Evolutionary conservation across 2,113 vertebrate genomes (phyloP).

Genomic region (Fulica atra): DNA sequence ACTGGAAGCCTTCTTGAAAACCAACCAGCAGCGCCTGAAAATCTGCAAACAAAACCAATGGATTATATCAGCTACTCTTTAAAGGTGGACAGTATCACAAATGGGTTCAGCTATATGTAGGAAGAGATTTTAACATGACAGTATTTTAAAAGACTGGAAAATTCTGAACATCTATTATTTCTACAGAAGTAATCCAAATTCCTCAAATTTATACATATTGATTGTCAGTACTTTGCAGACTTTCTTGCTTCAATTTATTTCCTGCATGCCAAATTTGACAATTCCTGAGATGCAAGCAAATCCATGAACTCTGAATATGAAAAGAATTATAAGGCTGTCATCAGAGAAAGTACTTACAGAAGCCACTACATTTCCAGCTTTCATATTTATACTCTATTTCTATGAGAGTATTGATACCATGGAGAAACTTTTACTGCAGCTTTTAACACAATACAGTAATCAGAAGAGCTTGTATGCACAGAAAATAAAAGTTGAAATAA

Average conservation of each 20-base stretch:
- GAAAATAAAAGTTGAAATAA: not conserved
- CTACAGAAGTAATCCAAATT: not conserved
- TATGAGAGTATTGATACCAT: not conserved
- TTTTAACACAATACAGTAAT: not conserved
- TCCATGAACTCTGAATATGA: not conserved
- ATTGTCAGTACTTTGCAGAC: not conserved
- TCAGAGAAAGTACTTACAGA: not conserved
- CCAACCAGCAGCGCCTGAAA: constrained; percentile 96
- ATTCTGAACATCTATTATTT: not conserved
- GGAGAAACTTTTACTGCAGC: not conserved
- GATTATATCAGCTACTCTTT: constrained; percentile 1
- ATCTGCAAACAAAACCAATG: constrained; percentile 83
- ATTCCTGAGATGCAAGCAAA: not conserved
- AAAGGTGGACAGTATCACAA: not conserved
- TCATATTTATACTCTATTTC: not conserved
- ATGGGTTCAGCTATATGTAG: not conserved
- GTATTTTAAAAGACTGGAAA: not conserved
- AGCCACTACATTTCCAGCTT: not conserved
- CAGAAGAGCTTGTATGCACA: not conserved
- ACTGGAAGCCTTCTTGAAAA: constrained; percentile 98
- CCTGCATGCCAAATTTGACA: not conserved
- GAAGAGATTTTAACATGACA: not conserved
- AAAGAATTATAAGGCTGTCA: not conserved
- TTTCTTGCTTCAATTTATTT: not conserved
- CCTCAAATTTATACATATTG: not conserved